Evolutionary conservation across 2,113 vertebrate species (phyloP).

Genomic region (Heloderma charlesbogerti): DNA sequence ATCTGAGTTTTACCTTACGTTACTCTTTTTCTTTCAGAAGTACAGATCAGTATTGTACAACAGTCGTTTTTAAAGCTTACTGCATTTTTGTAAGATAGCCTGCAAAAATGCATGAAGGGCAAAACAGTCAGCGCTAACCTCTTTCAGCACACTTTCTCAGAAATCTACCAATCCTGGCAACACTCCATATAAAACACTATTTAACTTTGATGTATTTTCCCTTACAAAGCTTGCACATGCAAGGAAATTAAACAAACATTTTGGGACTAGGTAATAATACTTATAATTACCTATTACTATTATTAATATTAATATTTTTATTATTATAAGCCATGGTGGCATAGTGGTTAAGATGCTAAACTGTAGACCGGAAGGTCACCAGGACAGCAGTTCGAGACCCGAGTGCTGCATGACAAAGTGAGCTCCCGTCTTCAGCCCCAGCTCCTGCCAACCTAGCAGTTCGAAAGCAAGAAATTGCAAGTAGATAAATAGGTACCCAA

Average conservation of each 20-base stretch:
- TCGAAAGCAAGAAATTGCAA: too few species aligned
- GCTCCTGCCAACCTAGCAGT: too few species aligned
- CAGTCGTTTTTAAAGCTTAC: background rate
- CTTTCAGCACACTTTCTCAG: background rate
- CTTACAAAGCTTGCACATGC: background rate
- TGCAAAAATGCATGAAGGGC: background rate
- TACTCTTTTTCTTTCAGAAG: background rate
- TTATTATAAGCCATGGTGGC: too few species aligned
- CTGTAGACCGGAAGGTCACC: too few species aligned
- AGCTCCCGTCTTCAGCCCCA: too few species aligned
- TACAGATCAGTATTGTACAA: conserved; percentile 2
- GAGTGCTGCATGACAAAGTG: too few species aligned
- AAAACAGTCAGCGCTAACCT: background rate
- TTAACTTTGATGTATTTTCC: background rate
- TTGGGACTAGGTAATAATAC: background rate
- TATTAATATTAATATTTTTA: too few species aligned
- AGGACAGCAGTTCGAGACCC: too few species aligned
- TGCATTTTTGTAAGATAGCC: background rate
- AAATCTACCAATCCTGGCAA: background rate
- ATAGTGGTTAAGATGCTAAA: too few species aligned
- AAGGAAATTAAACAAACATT: background rate
- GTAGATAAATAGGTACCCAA: too few species aligned
- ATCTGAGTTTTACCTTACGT: fast-evolving
- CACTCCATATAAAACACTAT: background rate
- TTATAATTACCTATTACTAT: too few species aligned